Conservation (phyloP, 1,140 invertebrate species). For the Calosoma granatense region DNA sequence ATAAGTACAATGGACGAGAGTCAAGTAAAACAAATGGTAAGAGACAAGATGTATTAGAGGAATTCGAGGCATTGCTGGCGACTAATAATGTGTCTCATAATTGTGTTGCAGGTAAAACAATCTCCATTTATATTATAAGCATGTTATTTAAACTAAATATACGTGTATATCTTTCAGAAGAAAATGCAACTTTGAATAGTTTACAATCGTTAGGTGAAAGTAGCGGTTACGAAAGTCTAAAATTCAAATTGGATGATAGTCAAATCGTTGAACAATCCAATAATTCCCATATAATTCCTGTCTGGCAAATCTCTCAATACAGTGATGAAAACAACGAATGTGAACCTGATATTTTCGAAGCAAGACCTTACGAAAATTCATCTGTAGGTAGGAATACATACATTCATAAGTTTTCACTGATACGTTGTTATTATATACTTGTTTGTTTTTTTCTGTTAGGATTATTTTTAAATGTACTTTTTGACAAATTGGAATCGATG, state of each 20-base stretch:
- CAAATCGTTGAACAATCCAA: conserved; percentile 20
- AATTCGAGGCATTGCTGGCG: conserved; percentile 22
- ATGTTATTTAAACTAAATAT: too few species aligned
- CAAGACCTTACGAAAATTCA: conserved; percentile 27
- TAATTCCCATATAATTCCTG: conserved; percentile 5
- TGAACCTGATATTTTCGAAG: conserved; percentile 36
- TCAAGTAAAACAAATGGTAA: conserved; percentile 23
- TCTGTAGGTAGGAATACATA: neutral
- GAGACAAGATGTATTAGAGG: conserved; percentile 19
- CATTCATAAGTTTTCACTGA: neutral
- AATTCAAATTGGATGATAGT: conserved; percentile 46
- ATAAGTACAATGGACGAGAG: conserved; percentile 51
- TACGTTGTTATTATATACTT: neutral
- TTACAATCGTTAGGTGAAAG: conserved; percentile 66
- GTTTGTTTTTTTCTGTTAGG: conserved; percentile 9
- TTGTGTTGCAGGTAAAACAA: too few species aligned
- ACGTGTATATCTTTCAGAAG: conserved; percentile 21
- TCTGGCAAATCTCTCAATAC: conserved; percentile 34
- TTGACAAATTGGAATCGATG: conserved; percentile 76
- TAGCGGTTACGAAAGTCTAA: conserved; percentile 76
- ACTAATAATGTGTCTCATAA: too few species aligned
- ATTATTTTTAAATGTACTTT: conserved; percentile 40
- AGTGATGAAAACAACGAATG: conserved; percentile 28
- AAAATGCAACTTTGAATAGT: conserved; percentile 36
- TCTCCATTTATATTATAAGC: too few species aligned